Base-by-base conservation (phyloP, 2,888 invertebrate genomes). In the Dugesia japonica region DNA sequence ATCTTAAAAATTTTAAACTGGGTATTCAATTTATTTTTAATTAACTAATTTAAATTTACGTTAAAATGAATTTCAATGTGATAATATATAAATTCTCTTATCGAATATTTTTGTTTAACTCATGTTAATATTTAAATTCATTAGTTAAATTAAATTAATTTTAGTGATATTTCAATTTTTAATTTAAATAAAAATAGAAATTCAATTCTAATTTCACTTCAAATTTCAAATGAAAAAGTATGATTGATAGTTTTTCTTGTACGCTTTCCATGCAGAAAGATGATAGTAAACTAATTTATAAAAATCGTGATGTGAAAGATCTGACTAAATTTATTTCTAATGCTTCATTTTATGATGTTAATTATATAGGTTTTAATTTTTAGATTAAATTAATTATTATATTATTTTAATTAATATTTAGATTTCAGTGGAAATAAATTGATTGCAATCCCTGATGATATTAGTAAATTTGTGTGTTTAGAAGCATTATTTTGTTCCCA, bases 381-480 rank as follows among this genome's bases (percentile, higher is more conserved):
- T 4, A 31, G 13, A 7, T 31, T 31, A 31, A n/a, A 31, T 31
- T n/a, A n/a, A n/a, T n/a, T n/a, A n/a, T n/a, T n/a, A n/a, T n/a
- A n/a, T n/a, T n/a, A n/a, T n/a, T n/a, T n/a, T n/a, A n/a, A 31
- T 31, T 31, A 13, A 31, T 7, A 31, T 31, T 31, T 31, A 56
- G 56, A 56, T 56, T 9, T 56, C n/a, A 56, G 56, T 56, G 56
- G 17, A 56, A 56, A 56, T 56, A 56, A 56, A 23, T 56, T 56
- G 1, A 56, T n/a, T 20, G 56, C 56, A 4, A 56, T 56, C 17
- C 56, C 56, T 20, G 56, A 38, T 38, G 38, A 20, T 20, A 56
- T 56, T 56, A 56, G 56, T 56, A 23, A 56, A 4, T 20, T 56
- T 23, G 4, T 20, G n/a, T 56, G 56, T n/a, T 23, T 56, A 7